phyloP scores from a whole-genome alignment of 1,140 invertebrate species.

The Pseudomyrmex sp. region DNA sequence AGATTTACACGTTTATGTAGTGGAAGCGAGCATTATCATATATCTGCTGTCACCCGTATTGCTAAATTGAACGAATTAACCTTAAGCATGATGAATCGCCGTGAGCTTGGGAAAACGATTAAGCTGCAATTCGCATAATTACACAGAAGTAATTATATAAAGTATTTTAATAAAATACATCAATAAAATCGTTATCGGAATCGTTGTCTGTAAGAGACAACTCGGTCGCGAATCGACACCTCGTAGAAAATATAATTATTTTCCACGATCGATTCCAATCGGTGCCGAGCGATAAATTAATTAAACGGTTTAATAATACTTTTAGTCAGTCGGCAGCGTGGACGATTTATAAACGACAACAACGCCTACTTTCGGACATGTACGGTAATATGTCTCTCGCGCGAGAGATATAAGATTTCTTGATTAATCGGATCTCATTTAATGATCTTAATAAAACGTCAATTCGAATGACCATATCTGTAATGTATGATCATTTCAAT shows the following conservation, averaged over 20 bases:
- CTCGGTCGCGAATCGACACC: background rate
- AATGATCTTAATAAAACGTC: constrained; percentile 26
- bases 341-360: background rate
- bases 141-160: background rate
- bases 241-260: background rate
- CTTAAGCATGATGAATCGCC: background rate
- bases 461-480: background rate
- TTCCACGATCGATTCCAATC: background rate
- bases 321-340: background rate
- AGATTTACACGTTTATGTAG: background rate
- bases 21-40: background rate
- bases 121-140: constrained; percentile 30
- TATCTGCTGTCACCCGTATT: constrained; percentile 19
- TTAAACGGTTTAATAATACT: background rate
- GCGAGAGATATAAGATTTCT: background rate
- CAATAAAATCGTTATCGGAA: background rate
- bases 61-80: constrained; percentile 41
- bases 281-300: constrained; percentile 9
- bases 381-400: background rate
- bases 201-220: background rate
- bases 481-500: background rate
- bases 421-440: constrained; percentile 31
- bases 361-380: background rate
- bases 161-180: background rate
- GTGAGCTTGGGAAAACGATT: background rate